A percentile compares a stretch with the other conserved stretches of the same genome.
phyloP scores from a whole-genome alignment of 2,113 vertebrate species.

The Pangasianodon hypophthalmus region DNA sequence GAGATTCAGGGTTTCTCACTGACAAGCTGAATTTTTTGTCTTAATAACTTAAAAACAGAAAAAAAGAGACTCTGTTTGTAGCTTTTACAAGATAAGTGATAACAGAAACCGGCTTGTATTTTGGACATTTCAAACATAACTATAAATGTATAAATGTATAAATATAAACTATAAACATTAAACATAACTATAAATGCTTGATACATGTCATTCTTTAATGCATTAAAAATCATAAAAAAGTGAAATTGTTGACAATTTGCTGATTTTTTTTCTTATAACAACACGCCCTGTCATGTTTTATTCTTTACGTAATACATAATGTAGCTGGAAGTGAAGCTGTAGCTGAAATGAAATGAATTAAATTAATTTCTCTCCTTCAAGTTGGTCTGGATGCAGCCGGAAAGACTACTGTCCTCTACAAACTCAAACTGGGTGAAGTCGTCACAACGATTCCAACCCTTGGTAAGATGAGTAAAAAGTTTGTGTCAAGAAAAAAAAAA shows the following conservation, averaged over 20 bases:
- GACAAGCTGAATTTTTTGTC: not conserved
- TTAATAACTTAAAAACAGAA: not conserved
- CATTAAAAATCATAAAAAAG: not conserved
- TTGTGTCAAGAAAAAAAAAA: not conserved
- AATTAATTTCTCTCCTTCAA: not conserved
- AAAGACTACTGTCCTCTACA: conserved; percentile 84
- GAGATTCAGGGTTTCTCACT: not conserved
- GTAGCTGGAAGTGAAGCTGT: too few relatives aligned
- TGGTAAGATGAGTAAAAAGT: conserved; percentile 62
- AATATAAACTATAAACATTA: not conserved
- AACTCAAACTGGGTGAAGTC: conserved; percentile 82
- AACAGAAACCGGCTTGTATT: not conserved
- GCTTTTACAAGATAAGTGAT: not conserved
- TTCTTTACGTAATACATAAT: too few relatives aligned
- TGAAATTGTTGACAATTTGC: not conserved
- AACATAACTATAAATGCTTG: too few relatives aligned
- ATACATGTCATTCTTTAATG: too few relatives aligned
- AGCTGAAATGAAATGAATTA: not conserved
- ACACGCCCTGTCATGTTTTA: too few relatives aligned
- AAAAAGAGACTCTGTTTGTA: not conserved
- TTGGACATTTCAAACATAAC: not conserved
- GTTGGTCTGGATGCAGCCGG: conserved; percentile 82
- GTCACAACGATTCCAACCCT: conserved; percentile 81
- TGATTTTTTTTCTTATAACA: too few relatives aligned
- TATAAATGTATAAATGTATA: not conserved